A percentile compares a stretch with the other conserved stretches of the same genome.
phyloP scores from a whole-genome alignment of 2,797 vertebrate species.

The Megalops cyprinoides region DNA sequence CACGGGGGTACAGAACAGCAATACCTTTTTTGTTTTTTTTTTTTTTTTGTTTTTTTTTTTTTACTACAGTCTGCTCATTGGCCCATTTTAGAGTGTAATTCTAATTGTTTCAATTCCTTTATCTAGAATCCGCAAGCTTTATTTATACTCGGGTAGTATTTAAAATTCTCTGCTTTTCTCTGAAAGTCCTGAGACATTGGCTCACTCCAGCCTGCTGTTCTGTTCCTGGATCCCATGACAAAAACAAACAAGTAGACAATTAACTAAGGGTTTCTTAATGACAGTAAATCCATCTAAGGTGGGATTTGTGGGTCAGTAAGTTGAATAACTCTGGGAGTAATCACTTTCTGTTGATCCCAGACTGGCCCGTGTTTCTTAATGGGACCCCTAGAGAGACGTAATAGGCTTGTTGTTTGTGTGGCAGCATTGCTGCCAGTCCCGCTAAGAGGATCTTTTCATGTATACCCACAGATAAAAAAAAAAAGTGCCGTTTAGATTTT shows the following conservation, averaged over 20 bases:
- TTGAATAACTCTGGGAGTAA: constrained; percentile 18
- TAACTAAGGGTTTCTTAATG: constrained; percentile 37
- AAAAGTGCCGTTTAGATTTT: constrained; percentile 1
- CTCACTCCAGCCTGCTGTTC: neutral
- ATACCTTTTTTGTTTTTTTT: neutral
- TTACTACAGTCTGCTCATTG: too few relatives aligned
- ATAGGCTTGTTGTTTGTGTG: constrained; percentile 18
- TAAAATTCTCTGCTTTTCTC: neutral
- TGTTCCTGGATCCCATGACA: constrained; percentile 48
- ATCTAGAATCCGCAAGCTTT: too few relatives aligned
- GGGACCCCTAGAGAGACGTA: constrained; percentile 13
- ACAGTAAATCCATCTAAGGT: neutral
- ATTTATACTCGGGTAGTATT: neutral
- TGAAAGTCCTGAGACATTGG: neutral
- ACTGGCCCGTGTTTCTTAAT: neutral
- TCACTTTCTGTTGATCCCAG: constrained; percentile 25
- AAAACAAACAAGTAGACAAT: constrained; percentile 54
- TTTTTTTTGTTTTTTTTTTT: too few relatives aligned
- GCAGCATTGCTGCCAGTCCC: constrained; percentile 5
- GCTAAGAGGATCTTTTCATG: constrained; percentile 20
- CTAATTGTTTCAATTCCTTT: too few relatives aligned
- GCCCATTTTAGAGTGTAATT: too few relatives aligned
- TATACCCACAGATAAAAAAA: neutral
- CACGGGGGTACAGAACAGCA: neutral
- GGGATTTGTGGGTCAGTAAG: constrained; percentile 27